These are phyloP conservation scores for Drosophila prolongata DNA, from an alignment of 2,888 invertebrate genomes.

Conservation along the genomic window DNA sequence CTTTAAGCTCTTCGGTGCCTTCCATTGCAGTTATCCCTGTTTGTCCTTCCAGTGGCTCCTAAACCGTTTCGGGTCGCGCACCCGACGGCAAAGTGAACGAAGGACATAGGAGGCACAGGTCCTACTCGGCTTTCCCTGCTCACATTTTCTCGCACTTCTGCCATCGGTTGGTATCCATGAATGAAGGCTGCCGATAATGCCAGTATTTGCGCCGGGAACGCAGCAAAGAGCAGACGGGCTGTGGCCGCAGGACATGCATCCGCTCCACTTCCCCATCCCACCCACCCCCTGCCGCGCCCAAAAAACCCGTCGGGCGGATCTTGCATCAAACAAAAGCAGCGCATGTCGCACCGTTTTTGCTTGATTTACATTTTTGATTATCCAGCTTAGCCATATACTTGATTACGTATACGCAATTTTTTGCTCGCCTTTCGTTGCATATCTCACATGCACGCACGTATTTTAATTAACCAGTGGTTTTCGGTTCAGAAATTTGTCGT, in stretches of 20 bases:
- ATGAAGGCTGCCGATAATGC: constrained; percentile 70
- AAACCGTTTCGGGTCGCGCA: constrained; percentile 56
- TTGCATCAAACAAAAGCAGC: constrained; percentile 40
- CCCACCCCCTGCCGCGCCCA: constrained; percentile 3
- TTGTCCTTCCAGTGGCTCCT: constrained; percentile 66
- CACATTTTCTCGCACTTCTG: constrained; percentile 1
- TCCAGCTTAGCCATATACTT: constrained; percentile 43
- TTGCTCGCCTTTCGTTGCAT: constrained; percentile 16
- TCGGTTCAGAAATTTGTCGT: too few relatives aligned
- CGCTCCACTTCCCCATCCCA: background rate
- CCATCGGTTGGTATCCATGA: constrained; percentile 74
- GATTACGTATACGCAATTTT: constrained; percentile 27
- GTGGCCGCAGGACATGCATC: constrained; percentile 42
- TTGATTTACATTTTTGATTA: constrained; percentile 73
- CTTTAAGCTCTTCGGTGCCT: constrained; percentile 61
- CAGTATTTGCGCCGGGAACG: constrained; percentile 62
- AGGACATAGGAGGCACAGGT: constrained; percentile 31
- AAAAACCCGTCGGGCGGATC: constrained; percentile 36
- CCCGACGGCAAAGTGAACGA: constrained; percentile 52
- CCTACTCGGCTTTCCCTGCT: constrained; percentile 37
- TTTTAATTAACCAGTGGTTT: constrained; percentile 2
- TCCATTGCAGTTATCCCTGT: constrained; percentile 76
- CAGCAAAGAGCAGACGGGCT: constrained; percentile 55
- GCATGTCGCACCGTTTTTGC: background rate
- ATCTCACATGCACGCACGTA: constrained; percentile 44